phyloP scores from a whole-genome alignment of 2,797 vertebrate species.

The Todus mexicanus region DNA sequence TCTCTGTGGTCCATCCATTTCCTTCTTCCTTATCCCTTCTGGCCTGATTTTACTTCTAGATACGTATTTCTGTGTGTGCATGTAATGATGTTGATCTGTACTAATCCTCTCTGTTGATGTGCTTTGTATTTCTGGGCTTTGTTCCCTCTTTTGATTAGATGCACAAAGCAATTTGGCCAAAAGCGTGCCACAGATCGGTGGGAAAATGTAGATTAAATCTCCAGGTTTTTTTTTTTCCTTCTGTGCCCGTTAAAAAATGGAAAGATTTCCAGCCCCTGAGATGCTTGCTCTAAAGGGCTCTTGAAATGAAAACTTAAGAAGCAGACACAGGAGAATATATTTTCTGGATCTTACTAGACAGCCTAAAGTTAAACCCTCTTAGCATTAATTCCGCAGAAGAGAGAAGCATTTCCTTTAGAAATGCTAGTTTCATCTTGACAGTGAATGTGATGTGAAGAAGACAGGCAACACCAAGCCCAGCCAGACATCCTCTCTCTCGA shows the following conservation, averaged over 20 bases:
- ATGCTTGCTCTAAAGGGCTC: background rate
- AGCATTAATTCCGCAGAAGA: background rate
- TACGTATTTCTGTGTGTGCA: background rate
- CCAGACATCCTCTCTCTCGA: background rate
- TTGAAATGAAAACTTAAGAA: background rate
- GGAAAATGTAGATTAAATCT: background rate
- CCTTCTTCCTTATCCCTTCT: background rate
- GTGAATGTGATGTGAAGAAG: background rate
- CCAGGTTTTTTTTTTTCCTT: background rate
- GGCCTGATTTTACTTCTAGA: background rate
- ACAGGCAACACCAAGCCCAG: background rate
- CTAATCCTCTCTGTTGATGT: background rate
- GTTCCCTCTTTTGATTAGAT: background rate
- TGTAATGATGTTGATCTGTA: background rate
- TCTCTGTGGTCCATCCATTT: background rate
- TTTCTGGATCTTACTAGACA: background rate
- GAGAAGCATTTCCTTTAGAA: background rate
- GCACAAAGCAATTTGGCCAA: background rate
- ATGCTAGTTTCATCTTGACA: background rate
- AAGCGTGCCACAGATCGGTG: background rate
- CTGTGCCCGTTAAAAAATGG: background rate
- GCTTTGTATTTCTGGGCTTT: background rate
- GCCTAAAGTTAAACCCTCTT: background rate
- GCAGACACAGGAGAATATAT: background rate
- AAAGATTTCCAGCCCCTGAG: background rate